Conservation (phyloP, 2,113 vertebrate genomes). For the Shinisaurus crocodilurus region DNA sequence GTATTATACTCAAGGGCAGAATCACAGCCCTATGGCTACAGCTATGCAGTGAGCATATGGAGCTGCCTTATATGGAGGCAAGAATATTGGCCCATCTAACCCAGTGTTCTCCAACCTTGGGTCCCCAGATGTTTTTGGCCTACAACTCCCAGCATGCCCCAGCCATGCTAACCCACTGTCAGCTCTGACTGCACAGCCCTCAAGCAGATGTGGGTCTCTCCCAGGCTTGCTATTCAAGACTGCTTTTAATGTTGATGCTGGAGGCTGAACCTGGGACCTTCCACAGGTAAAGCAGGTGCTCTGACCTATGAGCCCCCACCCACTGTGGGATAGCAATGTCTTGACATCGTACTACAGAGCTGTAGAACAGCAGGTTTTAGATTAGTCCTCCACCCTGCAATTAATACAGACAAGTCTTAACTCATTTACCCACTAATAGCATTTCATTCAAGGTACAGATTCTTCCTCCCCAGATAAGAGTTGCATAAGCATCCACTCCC, state of each 20-base stretch:
- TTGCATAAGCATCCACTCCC: neutral
- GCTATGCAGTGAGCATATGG: neutral
- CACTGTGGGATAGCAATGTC: no score
- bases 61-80: no score
- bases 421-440: neutral
- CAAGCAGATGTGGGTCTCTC: neutral
- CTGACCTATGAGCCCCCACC: neutral
- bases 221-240: neutral
- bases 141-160: no score
- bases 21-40: neutral
- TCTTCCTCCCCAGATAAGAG: neutral
- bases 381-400: neutral
- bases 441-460: neutral
- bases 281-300: no score
- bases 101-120: no score
- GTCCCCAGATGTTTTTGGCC: no score
- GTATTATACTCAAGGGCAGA: neutral
- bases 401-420: conserved; percentile 22
- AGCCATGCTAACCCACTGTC: neutral
- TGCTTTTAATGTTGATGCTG: neutral
- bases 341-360: neutral
- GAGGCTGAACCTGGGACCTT: neutral
- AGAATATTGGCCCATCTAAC: no score
- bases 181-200: neutral
- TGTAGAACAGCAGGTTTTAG: neutral